Base-by-base conservation (phyloP, 2,113 vertebrate species). In the Pomatostomus ruficeps region DNA sequence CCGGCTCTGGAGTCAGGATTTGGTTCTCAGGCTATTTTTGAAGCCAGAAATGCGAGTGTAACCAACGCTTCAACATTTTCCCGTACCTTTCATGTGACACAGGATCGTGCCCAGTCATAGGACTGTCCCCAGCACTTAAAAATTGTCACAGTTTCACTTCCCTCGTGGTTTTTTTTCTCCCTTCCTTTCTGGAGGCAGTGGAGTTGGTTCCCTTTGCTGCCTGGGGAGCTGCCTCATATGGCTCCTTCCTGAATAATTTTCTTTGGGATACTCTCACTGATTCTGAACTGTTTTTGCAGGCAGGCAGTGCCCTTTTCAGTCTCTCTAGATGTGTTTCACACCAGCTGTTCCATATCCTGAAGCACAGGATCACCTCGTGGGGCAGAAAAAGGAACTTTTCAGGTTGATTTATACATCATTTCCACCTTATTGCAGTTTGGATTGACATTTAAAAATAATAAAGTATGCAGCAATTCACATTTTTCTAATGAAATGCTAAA, bases 11-110 rank as follows among this genome's bases (percentile, higher is more conserved):
- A 55, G 67, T 80, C 22, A 36, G 5, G 40, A 1, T 31, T 51
- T n/a, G 78, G 29, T 95, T 90, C 82, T 90, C 91, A 74, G 88
- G 88, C 90, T 95, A 31, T 77, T 95, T 93, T 67, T 67, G 90
- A 79, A 66, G 90, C 43, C 46, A 46, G 88, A 85, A 67, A 42
- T 48, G 71, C 3, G 31, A 90, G 72, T 13, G 82, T 45, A 86
- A 71, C 82, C 75, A 66, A 55, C 2, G 1, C 88, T 71, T 55
- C 91, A 61, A 79, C 85, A 35, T 84, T 97, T 95, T 96, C 95
- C 93, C 96, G 94, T 88, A 96, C 85, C 95, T 95, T 90, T 55
- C 88, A 71, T 93, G 93, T 94, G 94, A 97, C 86, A 61, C 61
- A 5, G 76, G 59, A 55, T 78, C 51, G 45, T 76, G 85, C 85